phyloP scores from a whole-genome alignment of 2,888 invertebrate genomes.

The Cyrtodaria siliqua region DNA sequence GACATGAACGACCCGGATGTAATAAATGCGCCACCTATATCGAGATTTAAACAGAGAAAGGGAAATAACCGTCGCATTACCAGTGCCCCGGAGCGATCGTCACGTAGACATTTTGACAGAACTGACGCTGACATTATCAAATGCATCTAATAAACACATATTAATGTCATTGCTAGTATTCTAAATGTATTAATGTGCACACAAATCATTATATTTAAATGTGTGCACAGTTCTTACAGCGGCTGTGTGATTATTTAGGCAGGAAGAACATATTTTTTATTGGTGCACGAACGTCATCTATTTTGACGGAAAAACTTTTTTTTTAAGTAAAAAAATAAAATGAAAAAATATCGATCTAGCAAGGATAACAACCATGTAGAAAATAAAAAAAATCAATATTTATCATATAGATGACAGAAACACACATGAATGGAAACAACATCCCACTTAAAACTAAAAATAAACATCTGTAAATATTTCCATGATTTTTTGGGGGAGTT shows the following conservation, averaged over 20 bases:
- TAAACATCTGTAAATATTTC: slow-evolving; percentile 16
- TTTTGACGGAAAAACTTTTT: background rate
- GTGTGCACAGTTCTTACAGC: background rate
- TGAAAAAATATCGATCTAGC: slow-evolving; percentile 18
- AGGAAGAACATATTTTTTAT: background rate
- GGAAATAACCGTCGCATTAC: background rate
- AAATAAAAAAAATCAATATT: background rate
- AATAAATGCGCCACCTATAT: background rate
- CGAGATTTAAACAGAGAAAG: background rate
- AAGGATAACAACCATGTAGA: slow-evolving; percentile 9
- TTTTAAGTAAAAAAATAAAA: slow-evolving; percentile 17
- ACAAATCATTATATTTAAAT: background rate
- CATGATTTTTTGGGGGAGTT: slow-evolving; percentile 17
- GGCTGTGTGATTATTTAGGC: background rate
- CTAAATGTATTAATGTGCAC: background rate
- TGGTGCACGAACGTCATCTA: slow-evolving; percentile 14
- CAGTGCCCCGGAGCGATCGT: background rate
- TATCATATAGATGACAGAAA: slow-evolving; percentile 5
- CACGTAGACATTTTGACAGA: background rate
- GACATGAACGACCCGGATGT: background rate
- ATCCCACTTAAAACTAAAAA: slow-evolving; percentile 20
- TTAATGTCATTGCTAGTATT: background rate
- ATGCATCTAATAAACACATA: background rate
- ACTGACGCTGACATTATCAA: slow-evolving; percentile 1
- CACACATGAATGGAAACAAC: slow-evolving; percentile 16